phyloP scores from a whole-genome alignment of 2,797 vertebrate species.

The Pseudochirops cupreus region DNA sequence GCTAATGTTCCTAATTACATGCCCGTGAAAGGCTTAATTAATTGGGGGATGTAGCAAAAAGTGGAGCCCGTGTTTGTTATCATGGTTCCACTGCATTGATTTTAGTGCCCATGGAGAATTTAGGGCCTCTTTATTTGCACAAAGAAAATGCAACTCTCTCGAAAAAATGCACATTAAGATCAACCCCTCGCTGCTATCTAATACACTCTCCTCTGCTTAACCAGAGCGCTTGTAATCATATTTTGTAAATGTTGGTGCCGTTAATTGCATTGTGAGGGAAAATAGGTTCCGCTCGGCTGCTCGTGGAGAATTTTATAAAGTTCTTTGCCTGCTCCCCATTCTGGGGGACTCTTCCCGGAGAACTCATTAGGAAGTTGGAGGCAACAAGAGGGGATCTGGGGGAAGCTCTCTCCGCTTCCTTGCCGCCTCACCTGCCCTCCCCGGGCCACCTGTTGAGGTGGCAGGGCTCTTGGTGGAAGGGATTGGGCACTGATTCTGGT shows the following conservation, averaged over 20 bases:
- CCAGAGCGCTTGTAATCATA: slow-evolving; percentile 99
- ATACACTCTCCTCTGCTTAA: slow-evolving; percentile 99
- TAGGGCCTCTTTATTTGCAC: slow-evolving; percentile 99
- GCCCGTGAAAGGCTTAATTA: slow-evolving; percentile 99
- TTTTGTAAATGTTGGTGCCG: slow-evolving; percentile 99
- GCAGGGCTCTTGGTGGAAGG: not conserved
- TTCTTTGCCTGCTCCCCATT: slow-evolving; percentile 91
- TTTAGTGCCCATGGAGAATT: slow-evolving; percentile 99
- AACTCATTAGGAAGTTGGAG: slow-evolving; percentile 90
- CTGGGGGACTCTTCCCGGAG: slow-evolving; percentile 86
- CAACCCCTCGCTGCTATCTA: slow-evolving; percentile 99
- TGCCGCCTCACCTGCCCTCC: not conserved
- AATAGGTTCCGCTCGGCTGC: slow-evolving; percentile 97
- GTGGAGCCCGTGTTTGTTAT: slow-evolving; percentile 98
- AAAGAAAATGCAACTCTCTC: slow-evolving; percentile 99
- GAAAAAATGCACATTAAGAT: slow-evolving; percentile 98
- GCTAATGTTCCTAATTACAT: slow-evolving; percentile 99
- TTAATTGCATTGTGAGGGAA: slow-evolving; percentile 99
- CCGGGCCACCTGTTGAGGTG: not conserved
- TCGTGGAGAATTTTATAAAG: slow-evolving; percentile 97
- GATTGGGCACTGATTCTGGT: accelerated
- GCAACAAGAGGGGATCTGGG: not conserved
- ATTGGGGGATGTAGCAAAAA: slow-evolving; percentile 96
- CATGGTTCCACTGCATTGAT: slow-evolving; percentile 99
- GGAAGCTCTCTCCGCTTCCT: not conserved